Conservation (phyloP, 2,797 vertebrate species). For the Urophycis tenuis region DNA sequence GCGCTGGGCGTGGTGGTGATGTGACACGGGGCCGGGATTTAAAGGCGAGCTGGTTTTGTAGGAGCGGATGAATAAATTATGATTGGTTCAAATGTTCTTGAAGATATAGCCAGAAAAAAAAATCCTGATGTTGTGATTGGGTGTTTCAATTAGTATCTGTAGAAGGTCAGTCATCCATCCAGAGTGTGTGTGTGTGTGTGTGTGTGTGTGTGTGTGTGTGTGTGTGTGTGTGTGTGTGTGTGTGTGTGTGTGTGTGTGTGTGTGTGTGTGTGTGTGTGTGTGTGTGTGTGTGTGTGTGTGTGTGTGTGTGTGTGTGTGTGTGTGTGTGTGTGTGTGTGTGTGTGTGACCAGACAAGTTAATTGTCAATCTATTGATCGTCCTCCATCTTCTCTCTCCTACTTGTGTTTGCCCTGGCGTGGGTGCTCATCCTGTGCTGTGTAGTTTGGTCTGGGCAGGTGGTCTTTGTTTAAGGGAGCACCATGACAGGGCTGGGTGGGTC, state of each 20-base stretch:
- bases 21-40: too few relatives aligned
- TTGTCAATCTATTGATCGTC: too few relatives aligned
- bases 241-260: constrained; percentile 1
- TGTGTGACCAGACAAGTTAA: too few relatives aligned
- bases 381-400: too few relatives aligned
- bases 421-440: too few relatives aligned
- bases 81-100: neutral
- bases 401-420: neutral
- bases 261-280: constrained; percentile 6
- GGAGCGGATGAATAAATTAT: neutral
- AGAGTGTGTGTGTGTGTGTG: constrained; percentile 8
- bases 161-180: neutral
- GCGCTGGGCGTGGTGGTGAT: neutral
- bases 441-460: too few relatives aligned
- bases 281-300: too few relatives aligned
- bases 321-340: too few relatives aligned
- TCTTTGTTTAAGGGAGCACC: too few relatives aligned
- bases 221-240: constrained; percentile 10
- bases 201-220: constrained; percentile 17
- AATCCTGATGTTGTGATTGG: too few relatives aligned
- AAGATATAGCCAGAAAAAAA: neutral
- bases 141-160: neutral
- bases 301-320: constrained; percentile 2
- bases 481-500: too few relatives aligned
- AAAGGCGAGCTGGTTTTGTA: neutral